Evolutionary conservation across 2,113 vertebrate species (phyloP), one percentile per base, ranked within the genome.

Genomic region (Dolichallabes microphthalmus): DNA sequence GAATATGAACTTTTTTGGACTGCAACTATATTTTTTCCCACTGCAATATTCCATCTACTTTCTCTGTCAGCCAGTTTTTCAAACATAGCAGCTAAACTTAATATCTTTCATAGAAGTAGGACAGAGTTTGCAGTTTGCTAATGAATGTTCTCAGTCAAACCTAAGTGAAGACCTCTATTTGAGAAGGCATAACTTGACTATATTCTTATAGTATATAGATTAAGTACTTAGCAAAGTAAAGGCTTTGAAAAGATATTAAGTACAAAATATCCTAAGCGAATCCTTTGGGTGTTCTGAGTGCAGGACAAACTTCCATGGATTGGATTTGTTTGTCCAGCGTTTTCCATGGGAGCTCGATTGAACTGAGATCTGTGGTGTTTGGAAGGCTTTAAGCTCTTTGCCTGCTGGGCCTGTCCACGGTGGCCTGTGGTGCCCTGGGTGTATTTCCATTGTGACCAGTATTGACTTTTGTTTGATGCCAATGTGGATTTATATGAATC

Each of bases 231-330:
- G 20, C 4, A 69, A 12, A 8, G n/a, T n/a, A n/a, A n/a, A 60
- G 89, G 86, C 77, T 87, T 58, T 71, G 85, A 88, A 90, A 88
- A 64, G 86, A 89, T 90, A 32, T 30, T 9, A 53, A 30, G 30
- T 55, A 17, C 45, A 45, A 45, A 45, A 45, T 6, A 45, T 45
- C 39, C 4, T 45, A 45, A 45, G 6, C 6, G 39, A 6, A 45
- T 45, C 39, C 6, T 45, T 45, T 45, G 39, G 39, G 6, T 45
- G 6, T 45, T 7, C 45, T 45, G 45, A 7, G 45, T 45, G 45
- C 45, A 45, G 45, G 45, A 45, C 0, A 45, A 45, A 45, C 12
- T n/a, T 2, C 27, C n/a, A 52, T 45, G 45, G 45, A 45, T 8
- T 45, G 6, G 39, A 45, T 45, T 45, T 45, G 45, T 45, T 45